Conservation (phyloP, 2,113 vertebrate genomes). For the Mungos mungo region DNA sequence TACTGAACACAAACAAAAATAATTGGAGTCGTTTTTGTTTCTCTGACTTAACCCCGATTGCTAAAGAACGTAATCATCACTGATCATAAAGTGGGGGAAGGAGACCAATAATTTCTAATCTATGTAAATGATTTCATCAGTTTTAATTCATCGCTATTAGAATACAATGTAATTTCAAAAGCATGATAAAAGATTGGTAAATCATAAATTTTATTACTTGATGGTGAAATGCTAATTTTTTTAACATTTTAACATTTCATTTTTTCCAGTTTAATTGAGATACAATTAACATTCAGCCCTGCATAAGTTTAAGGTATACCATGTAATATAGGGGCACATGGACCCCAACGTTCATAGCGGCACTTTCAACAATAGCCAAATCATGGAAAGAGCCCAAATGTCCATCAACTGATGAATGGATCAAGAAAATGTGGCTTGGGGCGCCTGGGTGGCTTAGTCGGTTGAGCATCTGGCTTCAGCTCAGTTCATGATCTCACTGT, state of each 20-base stretch:
- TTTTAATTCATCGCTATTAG: not conserved
- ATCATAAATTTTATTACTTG: not conserved
- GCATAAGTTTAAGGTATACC: not conserved
- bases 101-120: not conserved
- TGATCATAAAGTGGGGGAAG: not conserved
- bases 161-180: constrained; percentile 26
- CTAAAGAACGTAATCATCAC: not conserved
- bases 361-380: too few species aligned
- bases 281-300: not conserved
- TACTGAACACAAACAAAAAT: not conserved
- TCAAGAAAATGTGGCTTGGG: too few species aligned
- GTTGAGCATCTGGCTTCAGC: too few species aligned
- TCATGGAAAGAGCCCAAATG: too few species aligned
- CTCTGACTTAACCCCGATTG: not conserved
- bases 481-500: too few species aligned
- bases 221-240: not conserved
- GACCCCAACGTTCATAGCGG: too few species aligned
- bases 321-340: too few species aligned
- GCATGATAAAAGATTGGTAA: not conserved
- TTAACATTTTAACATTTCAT: not conserved
- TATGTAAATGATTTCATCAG: not conserved
- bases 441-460: too few species aligned
- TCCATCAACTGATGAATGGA: too few species aligned
- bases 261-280: not conserved
- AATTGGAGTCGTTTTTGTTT: not conserved